These are phyloP conservation scores for Solenopsis invicta DNA, from an alignment of 1,140 invertebrate species.

Conservation along the genomic window DNA sequence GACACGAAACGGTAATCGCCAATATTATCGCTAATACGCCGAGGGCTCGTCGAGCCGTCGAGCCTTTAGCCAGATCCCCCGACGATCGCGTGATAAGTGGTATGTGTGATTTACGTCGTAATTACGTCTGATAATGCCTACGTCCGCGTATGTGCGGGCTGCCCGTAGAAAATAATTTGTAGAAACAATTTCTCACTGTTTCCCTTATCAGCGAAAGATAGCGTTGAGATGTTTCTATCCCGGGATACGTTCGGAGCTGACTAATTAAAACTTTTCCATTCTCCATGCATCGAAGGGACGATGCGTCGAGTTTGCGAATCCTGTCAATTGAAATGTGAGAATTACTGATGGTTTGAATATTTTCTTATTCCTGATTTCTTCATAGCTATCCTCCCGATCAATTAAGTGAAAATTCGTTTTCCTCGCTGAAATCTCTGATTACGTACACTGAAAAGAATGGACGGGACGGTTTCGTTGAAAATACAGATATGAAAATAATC, in stretches of 20 bases:
- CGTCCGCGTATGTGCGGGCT: not conserved
- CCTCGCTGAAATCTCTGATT: no score
- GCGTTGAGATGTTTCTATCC: not conserved
- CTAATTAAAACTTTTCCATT: conserved; percentile 35
- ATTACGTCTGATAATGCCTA: conserved; percentile 32
- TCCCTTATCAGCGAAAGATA: not conserved
- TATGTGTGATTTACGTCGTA: conserved; percentile 25
- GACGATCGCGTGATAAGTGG: conserved; percentile 39
- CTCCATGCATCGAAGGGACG: not conserved
- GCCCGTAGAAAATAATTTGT: conserved; percentile 19
- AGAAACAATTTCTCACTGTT: conserved; percentile 36
- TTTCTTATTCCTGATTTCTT: not conserved
- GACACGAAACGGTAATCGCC: conserved; percentile 51
- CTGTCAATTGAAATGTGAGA: not conserved
- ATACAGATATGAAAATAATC: no score
- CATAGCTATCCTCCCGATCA: no score
- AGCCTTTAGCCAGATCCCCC: conserved; percentile 31
- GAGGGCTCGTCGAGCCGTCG: conserved; percentile 26
- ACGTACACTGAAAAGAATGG: no score
- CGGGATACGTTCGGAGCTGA: not conserved
- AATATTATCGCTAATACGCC: conserved; percentile 46
- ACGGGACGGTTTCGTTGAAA: no score
- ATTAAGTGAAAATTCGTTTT: no score
- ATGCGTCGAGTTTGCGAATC: not conserved
- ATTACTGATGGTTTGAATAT: not conserved